phyloP scores from a whole-genome alignment of 1,140 invertebrate genomes.

The Aphis gossypii region DNA sequence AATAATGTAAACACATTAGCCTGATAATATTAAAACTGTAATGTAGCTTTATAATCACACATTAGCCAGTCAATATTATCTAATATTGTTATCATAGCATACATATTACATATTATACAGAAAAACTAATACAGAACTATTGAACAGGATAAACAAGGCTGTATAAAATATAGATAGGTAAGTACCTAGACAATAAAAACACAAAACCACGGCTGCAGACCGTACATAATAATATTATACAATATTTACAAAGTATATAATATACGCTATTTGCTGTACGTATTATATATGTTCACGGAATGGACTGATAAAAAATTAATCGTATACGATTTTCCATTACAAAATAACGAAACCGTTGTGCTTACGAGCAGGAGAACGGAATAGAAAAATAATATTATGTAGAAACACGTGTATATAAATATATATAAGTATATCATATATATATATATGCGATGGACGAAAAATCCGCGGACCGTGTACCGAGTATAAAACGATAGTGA shows the following conservation, averaged over 20 bases:
- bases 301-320: not conserved
- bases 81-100: not conserved
- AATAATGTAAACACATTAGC: too few relatives aligned
- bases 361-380: not conserved
- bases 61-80: not conserved
- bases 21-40: too few relatives aligned
- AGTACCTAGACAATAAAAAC: too few relatives aligned
- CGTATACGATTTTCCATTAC: not conserved
- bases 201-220: too few relatives aligned
- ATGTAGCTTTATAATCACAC: not conserved
- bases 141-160: too few relatives aligned
- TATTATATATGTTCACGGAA: not conserved
- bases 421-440: not conserved
- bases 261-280: not conserved
- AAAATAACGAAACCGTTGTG: not conserved
- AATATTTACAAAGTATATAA: too few relatives aligned
- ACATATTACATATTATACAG: not conserved
- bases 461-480: constrained; percentile 39
- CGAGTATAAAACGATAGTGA: constrained; percentile 7
- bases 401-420: not conserved
- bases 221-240: too few relatives aligned
- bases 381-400: not conserved
- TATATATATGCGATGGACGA: not conserved
- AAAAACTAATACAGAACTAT: not conserved
- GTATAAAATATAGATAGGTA: too few relatives aligned